Percentiles rank a stretch among this genome's conserved stretches.
Conservation (phyloP, 2,113 vertebrate species). For the Sinocyclocheilus rhinocerous region DNA sequence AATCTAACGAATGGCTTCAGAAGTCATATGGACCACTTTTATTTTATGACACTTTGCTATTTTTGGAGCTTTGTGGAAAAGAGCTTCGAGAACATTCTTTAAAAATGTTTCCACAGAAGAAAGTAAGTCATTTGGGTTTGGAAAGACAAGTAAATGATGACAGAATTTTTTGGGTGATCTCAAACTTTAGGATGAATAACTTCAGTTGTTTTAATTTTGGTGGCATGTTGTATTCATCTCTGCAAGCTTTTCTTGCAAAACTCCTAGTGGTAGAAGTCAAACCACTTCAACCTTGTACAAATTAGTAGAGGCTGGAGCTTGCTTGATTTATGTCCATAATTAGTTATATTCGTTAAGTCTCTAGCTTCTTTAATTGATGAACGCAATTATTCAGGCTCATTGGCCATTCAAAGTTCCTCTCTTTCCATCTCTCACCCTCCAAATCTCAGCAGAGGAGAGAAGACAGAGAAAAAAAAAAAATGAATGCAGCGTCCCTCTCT, state of each 20-base stretch:
- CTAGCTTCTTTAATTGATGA: slow-evolving; percentile 56
- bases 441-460: background rate
- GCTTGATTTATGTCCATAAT: slow-evolving; percentile 62
- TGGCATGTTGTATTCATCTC: background rate
- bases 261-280: slow-evolving; percentile 16
- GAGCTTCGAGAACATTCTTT: background rate
- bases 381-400: slow-evolving; percentile 56
- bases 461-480: slow-evolving; percentile 25
- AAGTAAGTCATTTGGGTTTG: background rate
- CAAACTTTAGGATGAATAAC: background rate
- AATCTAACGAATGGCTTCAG: background rate
- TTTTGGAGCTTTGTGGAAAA: background rate
- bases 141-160: background rate
- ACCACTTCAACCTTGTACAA: slow-evolving; percentile 20
- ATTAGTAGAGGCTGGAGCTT: background rate
- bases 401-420: slow-evolving; percentile 44
- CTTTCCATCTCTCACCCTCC: slow-evolving; percentile 13
- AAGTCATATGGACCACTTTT: background rate
- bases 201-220: background rate
- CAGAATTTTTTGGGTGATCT: background rate
- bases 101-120: background rate
- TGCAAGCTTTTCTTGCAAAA: background rate
- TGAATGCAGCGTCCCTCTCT: background rate
- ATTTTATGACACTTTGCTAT: background rate
- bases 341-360: slow-evolving; percentile 55